Evolutionary conservation across 2,113 vertebrate species (phyloP).

Genomic region (Morone saxatilis): DNA sequence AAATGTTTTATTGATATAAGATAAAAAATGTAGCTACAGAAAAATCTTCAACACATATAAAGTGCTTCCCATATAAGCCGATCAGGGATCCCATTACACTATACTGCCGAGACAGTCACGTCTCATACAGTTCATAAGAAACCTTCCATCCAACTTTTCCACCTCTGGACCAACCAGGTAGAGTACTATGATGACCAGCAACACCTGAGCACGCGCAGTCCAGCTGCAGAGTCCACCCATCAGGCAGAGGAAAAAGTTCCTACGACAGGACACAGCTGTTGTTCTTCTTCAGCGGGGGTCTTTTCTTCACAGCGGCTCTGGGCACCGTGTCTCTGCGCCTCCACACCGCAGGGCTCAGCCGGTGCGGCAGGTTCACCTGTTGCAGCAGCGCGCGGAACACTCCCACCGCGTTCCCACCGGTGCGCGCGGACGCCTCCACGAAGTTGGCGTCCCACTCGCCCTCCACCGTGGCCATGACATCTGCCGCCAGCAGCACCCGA

Average conservation of each 20-base stretch:
- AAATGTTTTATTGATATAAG: conserved; percentile 35
- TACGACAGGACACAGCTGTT: conserved; percentile 80
- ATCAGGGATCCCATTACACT: neutral
- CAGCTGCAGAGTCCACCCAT: conserved; percentile 28
- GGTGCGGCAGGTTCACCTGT: conserved; percentile 71
- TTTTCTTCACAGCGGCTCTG: conserved; percentile 32
- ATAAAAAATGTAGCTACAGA: neutral
- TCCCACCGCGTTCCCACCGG: conserved; percentile 67
- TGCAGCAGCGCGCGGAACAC: conserved; percentile 79
- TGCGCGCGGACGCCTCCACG: conserved; percentile 82
- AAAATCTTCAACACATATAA: conserved; percentile 12
- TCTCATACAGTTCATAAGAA: neutral
- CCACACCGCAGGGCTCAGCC: conserved; percentile 66
- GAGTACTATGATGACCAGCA: conserved; percentile 9
- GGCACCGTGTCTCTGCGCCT: conserved; percentile 65
- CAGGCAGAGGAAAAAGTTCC: neutral
- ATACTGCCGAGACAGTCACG: neutral
- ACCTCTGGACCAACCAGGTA: conserved; percentile 4
- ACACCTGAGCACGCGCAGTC: conserved; percentile 27
- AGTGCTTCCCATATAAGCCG: neutral
- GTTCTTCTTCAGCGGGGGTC: conserved; percentile 62
- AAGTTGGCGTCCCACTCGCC: conserved; percentile 77
- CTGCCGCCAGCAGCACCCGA: conserved; percentile 47
- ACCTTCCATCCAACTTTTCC: neutral
- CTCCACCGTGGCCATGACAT: conserved; percentile 73